Evolutionary conservation across 2,888 invertebrate species (phyloP).

Genomic region (Callyntrura guangdongensis): DNA sequence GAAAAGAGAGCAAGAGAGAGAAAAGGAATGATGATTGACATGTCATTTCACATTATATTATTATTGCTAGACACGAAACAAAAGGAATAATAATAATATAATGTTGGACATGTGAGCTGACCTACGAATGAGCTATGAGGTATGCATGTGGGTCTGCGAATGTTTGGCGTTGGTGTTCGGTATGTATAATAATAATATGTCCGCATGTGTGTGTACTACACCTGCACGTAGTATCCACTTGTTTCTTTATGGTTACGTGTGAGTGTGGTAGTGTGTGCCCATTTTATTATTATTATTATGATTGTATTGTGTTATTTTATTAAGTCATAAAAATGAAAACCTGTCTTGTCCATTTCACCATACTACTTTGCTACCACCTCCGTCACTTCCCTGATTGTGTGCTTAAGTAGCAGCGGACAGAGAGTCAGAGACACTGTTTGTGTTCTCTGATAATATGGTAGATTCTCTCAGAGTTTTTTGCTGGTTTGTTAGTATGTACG

Average conservation of each 20-base stretch:
- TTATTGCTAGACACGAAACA: conserved; percentile 71
- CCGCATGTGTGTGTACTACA: neutral
- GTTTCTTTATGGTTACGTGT: neutral
- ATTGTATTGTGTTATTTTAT: conserved; percentile 59
- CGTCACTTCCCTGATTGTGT: conserved; percentile 3
- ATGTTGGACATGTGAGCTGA: conserved; percentile 26
- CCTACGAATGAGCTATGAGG: neutral
- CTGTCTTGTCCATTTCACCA: conserved; percentile 64
- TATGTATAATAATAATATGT: neutral
- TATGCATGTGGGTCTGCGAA: neutral
- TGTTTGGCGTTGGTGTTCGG: neutral
- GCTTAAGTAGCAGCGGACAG: neutral
- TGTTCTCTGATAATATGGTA: conserved; percentile 25
- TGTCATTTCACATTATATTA: conserved; percentile 69
- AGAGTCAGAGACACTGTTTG: conserved; percentile 21
- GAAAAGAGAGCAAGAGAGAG: conserved; percentile 26
- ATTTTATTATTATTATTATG: conserved; percentile 50
- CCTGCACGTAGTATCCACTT: neutral
- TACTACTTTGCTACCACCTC: conserved; percentile 32
- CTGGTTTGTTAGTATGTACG: conserved; percentile 47
- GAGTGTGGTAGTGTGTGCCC: conserved; percentile 37
- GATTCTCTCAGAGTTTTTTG: neutral
- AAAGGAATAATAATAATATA: conserved; percentile 19
- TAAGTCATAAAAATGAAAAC: conserved; percentile 73
- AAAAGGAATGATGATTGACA: conserved; percentile 75